Evolutionary conservation across 2,888 invertebrate genomes (phyloP).

Genomic region (Phalera bucephala): DNA sequence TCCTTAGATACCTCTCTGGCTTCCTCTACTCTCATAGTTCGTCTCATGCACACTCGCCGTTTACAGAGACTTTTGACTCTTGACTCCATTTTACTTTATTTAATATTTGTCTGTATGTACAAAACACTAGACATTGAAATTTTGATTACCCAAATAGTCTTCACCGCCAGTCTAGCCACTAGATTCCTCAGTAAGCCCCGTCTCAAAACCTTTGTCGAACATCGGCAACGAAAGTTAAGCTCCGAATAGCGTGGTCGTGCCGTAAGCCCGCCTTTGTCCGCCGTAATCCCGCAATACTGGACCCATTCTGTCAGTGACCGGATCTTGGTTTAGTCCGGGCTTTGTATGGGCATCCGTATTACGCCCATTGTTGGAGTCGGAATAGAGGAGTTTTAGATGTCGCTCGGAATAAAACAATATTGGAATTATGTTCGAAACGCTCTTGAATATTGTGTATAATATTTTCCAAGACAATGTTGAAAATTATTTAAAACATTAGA

Average conservation of each 20-base stretch:
- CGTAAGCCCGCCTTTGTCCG: constrained; percentile 69
- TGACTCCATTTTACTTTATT: too few relatives aligned
- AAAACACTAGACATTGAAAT: too few relatives aligned
- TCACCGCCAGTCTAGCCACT: constrained; percentile 4
- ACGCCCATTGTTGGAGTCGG: constrained; percentile 39
- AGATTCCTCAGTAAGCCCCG: constrained; percentile 29
- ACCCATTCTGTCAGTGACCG: constrained; percentile 57
- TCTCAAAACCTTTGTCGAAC: constrained; percentile 21
- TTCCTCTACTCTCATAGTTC: too few relatives aligned
- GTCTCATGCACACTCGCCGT: too few relatives aligned
- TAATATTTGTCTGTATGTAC: too few relatives aligned
- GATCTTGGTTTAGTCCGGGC: constrained; percentile 49
- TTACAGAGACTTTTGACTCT: too few relatives aligned
- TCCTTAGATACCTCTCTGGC: too few relatives aligned
- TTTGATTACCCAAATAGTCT: too few relatives aligned
- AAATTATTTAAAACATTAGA: too few relatives aligned
- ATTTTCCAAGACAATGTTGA: too few relatives aligned
- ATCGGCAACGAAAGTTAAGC: constrained; percentile 61
- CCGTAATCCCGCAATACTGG: constrained; percentile 56
- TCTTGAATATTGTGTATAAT: too few relatives aligned
- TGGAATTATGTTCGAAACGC: constrained; percentile 3
- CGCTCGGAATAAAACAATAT: background rate
- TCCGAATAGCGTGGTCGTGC: constrained; percentile 57
- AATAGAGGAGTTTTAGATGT: background rate
- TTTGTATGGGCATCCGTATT: constrained; percentile 78